phyloP scores from a whole-genome alignment of 2,113 vertebrate genomes.

The Falco punctatus region DNA sequence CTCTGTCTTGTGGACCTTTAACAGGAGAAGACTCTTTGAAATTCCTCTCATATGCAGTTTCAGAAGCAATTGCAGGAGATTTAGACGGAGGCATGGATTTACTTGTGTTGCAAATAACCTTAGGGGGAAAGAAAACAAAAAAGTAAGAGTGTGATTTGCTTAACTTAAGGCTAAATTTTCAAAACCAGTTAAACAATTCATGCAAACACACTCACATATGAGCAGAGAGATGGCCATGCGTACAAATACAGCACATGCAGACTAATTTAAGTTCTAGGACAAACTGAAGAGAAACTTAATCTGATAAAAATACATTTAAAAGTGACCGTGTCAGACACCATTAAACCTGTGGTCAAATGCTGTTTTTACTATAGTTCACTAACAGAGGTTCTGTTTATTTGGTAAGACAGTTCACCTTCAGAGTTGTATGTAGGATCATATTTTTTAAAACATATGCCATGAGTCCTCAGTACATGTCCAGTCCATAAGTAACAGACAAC shows the following conservation, averaged over 20 bases:
- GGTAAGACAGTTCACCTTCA: background rate
- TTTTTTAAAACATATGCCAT: background rate
- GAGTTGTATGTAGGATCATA: background rate
- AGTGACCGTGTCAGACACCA: background rate
- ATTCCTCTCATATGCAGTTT: slow-evolving; percentile 78
- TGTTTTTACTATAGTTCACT: background rate
- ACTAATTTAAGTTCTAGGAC: background rate
- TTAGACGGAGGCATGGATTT: slow-evolving; percentile 71
- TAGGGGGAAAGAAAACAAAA: background rate
- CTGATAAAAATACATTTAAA: background rate
- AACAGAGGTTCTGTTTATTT: background rate
- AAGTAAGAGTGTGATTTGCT: background rate
- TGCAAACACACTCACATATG: background rate
- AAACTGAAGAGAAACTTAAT: background rate
- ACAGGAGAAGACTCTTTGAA: slow-evolving; percentile 71
- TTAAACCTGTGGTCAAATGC: background rate
- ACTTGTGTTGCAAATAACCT: slow-evolving; percentile 77
- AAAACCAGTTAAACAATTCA: background rate
- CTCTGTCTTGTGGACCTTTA: slow-evolving; percentile 67
- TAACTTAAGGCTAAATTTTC: background rate
- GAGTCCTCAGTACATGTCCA: background rate
- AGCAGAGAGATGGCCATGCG: background rate
- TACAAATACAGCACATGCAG: background rate
- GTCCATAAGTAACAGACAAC: background rate
- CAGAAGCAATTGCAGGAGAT: slow-evolving; percentile 63